These are phyloP conservation scores for Colostygia pectinataria DNA, from an alignment of 2,888 invertebrate species.

Conservation along the genomic window DNA sequence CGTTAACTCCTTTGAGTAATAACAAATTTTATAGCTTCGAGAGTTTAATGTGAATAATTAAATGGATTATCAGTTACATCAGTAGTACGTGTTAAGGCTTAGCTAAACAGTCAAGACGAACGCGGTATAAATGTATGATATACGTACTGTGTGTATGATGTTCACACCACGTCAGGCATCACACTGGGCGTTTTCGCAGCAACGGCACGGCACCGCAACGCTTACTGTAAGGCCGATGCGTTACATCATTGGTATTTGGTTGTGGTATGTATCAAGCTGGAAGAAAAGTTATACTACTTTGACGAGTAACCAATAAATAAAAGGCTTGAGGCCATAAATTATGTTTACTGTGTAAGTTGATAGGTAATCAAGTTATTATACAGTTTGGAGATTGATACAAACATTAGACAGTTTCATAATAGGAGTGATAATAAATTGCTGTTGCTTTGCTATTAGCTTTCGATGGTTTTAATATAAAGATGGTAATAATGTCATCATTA, in stretches of 20 bases:
- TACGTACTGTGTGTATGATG: too few relatives aligned
- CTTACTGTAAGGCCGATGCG: not conserved
- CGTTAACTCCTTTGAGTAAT: conserved; percentile 30
- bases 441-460: not conserved
- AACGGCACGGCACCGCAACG: not conserved
- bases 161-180: too few relatives aligned
- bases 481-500: not conserved
- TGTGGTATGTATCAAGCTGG: conserved; percentile 6
- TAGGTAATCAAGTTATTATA: conserved; percentile 23
- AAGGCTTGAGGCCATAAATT: conserved; percentile 22
- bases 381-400: conserved; percentile 15
- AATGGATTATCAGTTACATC: conserved; percentile 28
- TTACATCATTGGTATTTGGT: conserved; percentile 9
- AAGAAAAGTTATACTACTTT: conserved; percentile 21
- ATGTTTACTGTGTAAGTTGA: conserved; percentile 26
- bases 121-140: not conserved
- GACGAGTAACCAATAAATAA: conserved; percentile 31
- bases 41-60: conserved; percentile 28
- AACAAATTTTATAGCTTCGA: conserved; percentile 26
- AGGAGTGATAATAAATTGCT: conserved; percentile 15
- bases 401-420: conserved; percentile 10
- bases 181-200: too few relatives aligned
- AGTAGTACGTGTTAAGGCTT: conserved; percentile 1
- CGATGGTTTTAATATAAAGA: not conserved
- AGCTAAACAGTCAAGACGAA: conserved; percentile 3